Base-by-base conservation (phyloP, 2,888 invertebrate species). In the Mimumesa dahlbomi region DNA sequence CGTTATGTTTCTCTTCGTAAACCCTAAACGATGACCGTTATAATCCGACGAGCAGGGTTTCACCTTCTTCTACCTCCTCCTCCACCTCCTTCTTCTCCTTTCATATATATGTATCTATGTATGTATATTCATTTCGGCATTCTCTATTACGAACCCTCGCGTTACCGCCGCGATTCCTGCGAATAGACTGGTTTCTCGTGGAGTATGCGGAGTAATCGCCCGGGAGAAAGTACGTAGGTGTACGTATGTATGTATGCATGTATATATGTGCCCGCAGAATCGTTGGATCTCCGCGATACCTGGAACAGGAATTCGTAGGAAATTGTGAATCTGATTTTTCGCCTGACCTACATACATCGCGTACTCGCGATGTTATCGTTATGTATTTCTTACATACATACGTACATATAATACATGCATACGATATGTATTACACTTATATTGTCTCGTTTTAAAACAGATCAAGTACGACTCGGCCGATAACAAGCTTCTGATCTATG, bases 1-100 rank as follows among this genome's bases (percentile, higher is more conserved):
- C 77, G 77, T 77, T 78, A 77, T 52, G 63, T 64, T 72, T 65
- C 72, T 64, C 63, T 64, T 48, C 58, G 59, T 73, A 77, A 77
- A 77, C 58, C 64, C 67, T 65, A 71, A 74, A 61, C 64, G 64
- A 61, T 54, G 36, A 58, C 57, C 64, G 71, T 74, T 74, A 71
- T 31, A 66, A 76, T 65, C 58, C 50, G 18, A 14, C 46, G 40
- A 46, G 36, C 11, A 42, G 13, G 38, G 38, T 45, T 70, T 53
- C 38, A 65, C 48, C 56, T 46, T 38, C 16, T 36, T 29, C 25
- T 48, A 34, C 38, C 36, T 49, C 49, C 40, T 63, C 48, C 34
- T 50, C n/a, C n/a, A n/a, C n/a, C n/a, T n/a, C n/a, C n/a, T n/a
- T n/a, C n/a, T n/a, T n/a, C n/a, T n/a, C n/a, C n/a, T n/a, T n/a